Base-by-base conservation (phyloP, 2,888 invertebrate genomes). In the Aphrophora alni region DNA sequence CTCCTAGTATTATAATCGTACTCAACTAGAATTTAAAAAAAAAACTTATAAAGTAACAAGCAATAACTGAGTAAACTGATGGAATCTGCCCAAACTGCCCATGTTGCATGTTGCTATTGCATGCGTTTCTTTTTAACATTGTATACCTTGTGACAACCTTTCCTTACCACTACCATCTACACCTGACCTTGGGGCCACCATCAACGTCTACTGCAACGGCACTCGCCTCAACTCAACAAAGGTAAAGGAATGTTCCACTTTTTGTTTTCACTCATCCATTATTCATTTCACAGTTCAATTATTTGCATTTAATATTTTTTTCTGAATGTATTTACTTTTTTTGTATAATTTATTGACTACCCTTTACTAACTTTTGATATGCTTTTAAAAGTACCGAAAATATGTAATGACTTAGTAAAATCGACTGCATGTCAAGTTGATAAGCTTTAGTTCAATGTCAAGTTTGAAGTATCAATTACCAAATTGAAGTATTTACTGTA, bases 111-210 rank as follows among this genome's bases (percentile, higher is more conserved):
- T n/a, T 24, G 26, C 33, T 74, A 27, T 28, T 74, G 26, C 69
- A 24, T 68, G 69, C 70, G 26, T 77, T 77, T 51, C 38, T 44
- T 75, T 17, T 1, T n/a, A n/a, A n/a, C n/a, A n/a, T 70, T 44
- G 26, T 33, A 33, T 10, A 44, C 12, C 17, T 14, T 44, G 10
- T 7, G 4, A 2, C 14, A 44, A 44, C 44, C 12, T 69, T 25
- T 26, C 44, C 44, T 44, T 14, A 44, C 44, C 33, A 33, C 44
- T 14, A 14, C 44, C 44, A 44, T 44, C 17, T 44, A 44, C 44
- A 44, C 44, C 44, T 44, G 44, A 7, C 44, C 44, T 14, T 44
- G 8, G 44, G 44, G 14, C 44, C 44, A 44, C 44, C 17, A 44
- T 14, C 44, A 44, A 14, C 44, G 44, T 14, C 44, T 44, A 44